These are phyloP conservation scores for Strigamia maritima DNA, from an alignment of 2,888 invertebrate species.

Conservation along the genomic window DNA sequence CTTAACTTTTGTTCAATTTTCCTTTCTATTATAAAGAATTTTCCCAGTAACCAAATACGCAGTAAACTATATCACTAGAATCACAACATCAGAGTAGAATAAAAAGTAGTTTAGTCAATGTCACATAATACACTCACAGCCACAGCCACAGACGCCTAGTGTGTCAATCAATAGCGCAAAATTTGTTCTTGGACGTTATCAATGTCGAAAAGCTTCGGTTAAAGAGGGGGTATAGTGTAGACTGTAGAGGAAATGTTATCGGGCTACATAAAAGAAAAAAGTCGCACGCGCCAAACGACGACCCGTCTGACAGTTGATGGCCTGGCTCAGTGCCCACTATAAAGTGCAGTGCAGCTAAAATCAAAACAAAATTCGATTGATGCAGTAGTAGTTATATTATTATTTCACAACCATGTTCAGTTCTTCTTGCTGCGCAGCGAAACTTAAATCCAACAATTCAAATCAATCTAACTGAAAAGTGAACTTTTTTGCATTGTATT, in stretches of 20 bases:
- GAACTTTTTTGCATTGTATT: too few relatives aligned
- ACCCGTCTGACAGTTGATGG: not conserved
- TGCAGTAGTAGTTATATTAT: too few relatives aligned
- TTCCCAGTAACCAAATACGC: too few relatives aligned
- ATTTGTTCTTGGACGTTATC: not conserved
- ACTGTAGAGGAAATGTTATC: not conserved
- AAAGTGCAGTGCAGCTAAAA: not conserved
- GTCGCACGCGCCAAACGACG: not conserved
- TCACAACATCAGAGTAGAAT: not conserved
- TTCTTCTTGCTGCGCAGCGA: too few relatives aligned
- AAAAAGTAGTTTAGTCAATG: not conserved
- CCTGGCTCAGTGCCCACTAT: not conserved
- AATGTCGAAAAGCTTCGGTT: not conserved
- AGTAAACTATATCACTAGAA: too few relatives aligned
- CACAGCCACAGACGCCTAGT: too few relatives aligned
- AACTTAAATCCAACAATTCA: too few relatives aligned
- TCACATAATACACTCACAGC: not conserved
- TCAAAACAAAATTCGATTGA: not conserved
- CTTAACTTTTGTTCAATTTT: too few relatives aligned
- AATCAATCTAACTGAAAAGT: too few relatives aligned
- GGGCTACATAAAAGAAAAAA: not conserved
- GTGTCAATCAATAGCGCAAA: not conserved
- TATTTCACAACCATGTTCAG: too few relatives aligned
- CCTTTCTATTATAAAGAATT: too few relatives aligned
- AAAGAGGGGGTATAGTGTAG: not conserved